phyloP scores from a whole-genome alignment of 2,888 invertebrate species.

The Lasius fuliginosus region DNA sequence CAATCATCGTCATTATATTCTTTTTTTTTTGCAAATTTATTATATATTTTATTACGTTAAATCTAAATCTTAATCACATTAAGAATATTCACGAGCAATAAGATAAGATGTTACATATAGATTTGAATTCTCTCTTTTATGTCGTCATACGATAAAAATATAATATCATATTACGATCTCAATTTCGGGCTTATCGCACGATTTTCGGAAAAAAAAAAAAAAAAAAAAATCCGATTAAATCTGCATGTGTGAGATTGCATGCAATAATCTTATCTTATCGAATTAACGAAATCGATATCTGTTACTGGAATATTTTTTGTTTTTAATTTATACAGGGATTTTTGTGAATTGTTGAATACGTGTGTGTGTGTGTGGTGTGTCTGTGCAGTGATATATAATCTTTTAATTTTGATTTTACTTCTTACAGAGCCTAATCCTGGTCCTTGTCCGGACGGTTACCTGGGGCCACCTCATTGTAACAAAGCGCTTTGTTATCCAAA shows the following conservation, averaged over 20 bases:
- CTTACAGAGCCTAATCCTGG: constrained; percentile 94
- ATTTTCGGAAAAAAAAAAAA: not conserved
- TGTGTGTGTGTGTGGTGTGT: too few species aligned
- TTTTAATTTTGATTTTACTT: constrained; percentile 28
- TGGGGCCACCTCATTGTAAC: constrained; percentile 94
- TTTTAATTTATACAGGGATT: constrained; percentile 29
- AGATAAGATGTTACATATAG: not conserved
- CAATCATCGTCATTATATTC: not conserved
- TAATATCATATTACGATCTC: constrained; percentile 4
- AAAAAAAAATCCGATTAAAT: not conserved
- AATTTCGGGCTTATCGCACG: not conserved
- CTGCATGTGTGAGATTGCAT: constrained; percentile 20
- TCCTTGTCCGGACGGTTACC: constrained; percentile 96
- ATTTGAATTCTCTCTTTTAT: not conserved
- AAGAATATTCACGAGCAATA: not conserved
- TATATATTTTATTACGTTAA: not conserved
- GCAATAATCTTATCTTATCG: constrained; percentile 27
- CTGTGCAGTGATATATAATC: not conserved
- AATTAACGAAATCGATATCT: constrained; percentile 29
- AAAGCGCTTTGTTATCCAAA: constrained; percentile 96
- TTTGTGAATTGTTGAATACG: not conserved
- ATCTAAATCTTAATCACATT: not conserved
- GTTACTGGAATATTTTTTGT: constrained; percentile 14
- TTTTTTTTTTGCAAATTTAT: not conserved
- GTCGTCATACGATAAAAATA: constrained; percentile 1